Evolutionary conservation across 2,888 invertebrate species (phyloP).

Genomic region (Archaeoteleia sp.): DNA sequence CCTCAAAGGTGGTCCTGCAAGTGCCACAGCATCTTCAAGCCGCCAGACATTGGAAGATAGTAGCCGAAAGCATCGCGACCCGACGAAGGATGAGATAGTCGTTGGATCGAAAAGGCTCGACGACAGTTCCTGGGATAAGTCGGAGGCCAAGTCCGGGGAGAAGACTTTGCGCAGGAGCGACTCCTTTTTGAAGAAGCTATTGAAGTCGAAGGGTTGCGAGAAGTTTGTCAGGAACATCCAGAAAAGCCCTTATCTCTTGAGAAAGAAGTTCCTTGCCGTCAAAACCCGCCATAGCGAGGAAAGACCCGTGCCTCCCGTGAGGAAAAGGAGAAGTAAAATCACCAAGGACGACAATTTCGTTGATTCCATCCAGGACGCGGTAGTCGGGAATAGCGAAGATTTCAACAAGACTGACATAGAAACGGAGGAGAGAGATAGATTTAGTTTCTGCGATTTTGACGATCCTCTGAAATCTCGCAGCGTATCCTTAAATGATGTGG

Average conservation of each 20-base stretch:
- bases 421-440: too few relatives aligned
- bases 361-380: too few relatives aligned
- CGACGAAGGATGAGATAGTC: neutral
- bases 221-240: slow-evolving; percentile 63
- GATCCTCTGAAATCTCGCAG: too few relatives aligned
- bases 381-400: too few relatives aligned
- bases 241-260: slow-evolving; percentile 57
- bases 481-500: too few relatives aligned
- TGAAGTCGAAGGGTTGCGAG: slow-evolving; percentile 62
- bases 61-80: slow-evolving; percentile 5
- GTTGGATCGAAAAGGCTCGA: slow-evolving; percentile 2
- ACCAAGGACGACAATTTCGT: too few relatives aligned
- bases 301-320: slow-evolving; percentile 56
- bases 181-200: slow-evolving; percentile 63
- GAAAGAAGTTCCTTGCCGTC: slow-evolving; percentile 57
- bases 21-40: slow-evolving; percentile 61
- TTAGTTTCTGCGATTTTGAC: too few relatives aligned
- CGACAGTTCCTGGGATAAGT: slow-evolving; percentile 12
- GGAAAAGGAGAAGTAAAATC: slow-evolving; percentile 45
- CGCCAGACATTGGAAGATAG: slow-evolving; percentile 68
- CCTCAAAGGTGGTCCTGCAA: slow-evolving; percentile 60
- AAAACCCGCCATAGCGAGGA: too few relatives aligned
- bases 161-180: slow-evolving; percentile 41
- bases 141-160: neutral
- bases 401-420: too few relatives aligned